These are phyloP conservation scores for Agapornis canus DNA, from an alignment of 2,797 vertebrate genomes.

Conservation along the genomic window DNA sequence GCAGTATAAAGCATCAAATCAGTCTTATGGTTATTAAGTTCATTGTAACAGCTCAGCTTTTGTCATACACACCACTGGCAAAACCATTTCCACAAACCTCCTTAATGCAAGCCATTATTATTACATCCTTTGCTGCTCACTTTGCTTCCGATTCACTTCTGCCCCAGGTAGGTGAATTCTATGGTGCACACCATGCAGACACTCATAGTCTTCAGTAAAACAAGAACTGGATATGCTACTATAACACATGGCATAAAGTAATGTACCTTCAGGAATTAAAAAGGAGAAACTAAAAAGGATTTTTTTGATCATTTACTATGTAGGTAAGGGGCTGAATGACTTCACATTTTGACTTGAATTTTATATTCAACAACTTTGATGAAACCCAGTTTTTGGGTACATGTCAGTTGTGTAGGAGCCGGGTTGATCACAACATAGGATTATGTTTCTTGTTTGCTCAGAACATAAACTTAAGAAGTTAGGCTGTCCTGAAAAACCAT, in stretches of 20 bases:
- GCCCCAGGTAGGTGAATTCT: conserved; percentile 56
- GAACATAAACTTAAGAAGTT: conserved; percentile 38
- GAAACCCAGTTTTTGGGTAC: conserved; percentile 21
- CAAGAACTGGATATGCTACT: conserved; percentile 65
- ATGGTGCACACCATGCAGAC: conserved; percentile 71
- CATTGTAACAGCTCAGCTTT: conserved; percentile 68
- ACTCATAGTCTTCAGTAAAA: conserved; percentile 56
- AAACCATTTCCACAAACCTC: conserved; percentile 68
- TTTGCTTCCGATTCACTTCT: conserved; percentile 36
- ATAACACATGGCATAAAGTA: conserved; percentile 58
- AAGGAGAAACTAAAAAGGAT: neutral
- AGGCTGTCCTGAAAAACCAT: conserved; percentile 23
- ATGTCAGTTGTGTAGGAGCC: conserved; percentile 38
- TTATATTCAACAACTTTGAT: neutral
- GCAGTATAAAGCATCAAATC: conserved; percentile 80
- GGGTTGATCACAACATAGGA: neutral
- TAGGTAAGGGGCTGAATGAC: conserved; percentile 44
- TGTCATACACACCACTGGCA: conserved; percentile 64
- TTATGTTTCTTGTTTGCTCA: conserved; percentile 34
- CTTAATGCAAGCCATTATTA: conserved; percentile 35
- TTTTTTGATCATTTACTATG: conserved; percentile 51
- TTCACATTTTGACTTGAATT: conserved; percentile 51
- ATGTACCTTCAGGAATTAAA: conserved; percentile 53
- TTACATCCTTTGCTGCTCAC: conserved; percentile 25
- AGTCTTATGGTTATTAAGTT: conserved; percentile 58